Evolutionary conservation across 2,888 invertebrate genomes (phyloP).

Genomic region (Lacanobia wlatinum): DNA sequence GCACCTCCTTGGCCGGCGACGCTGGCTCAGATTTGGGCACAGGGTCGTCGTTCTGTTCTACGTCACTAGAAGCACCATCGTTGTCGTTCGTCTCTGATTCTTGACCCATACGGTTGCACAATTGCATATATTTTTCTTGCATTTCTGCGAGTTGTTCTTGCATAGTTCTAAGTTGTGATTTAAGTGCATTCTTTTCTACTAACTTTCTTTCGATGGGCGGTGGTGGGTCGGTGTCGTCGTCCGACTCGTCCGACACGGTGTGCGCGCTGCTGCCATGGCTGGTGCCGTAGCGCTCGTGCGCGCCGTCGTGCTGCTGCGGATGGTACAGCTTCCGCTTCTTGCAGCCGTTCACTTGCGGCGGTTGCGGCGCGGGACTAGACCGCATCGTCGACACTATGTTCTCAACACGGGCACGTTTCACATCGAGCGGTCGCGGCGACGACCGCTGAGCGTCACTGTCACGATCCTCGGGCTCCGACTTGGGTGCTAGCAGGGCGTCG

Average conservation of each 20-base stretch:
- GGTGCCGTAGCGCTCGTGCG: slow-evolving; percentile 91
- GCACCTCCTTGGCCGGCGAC: slow-evolving; percentile 89
- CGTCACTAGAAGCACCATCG: slow-evolving; percentile 94
- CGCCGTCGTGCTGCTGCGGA: slow-evolving; percentile 97
- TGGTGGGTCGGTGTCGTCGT: slow-evolving; percentile 94
- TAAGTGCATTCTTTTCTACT: slow-evolving; percentile 96
- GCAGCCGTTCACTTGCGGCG: slow-evolving; percentile 96
- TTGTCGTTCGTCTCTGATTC: slow-evolving; percentile 94
- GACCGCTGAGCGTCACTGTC: slow-evolving; percentile 91
- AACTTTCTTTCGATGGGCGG: slow-evolving; percentile 96
- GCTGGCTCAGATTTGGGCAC: slow-evolving; percentile 91
- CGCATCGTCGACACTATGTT: slow-evolving; percentile 98
- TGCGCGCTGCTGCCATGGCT: slow-evolving; percentile 88
- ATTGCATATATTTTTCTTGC: slow-evolving; percentile 97
- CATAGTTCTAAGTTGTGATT: slow-evolving; percentile 96
- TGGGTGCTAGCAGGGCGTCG: slow-evolving; percentile 91
- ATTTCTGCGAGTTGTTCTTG: slow-evolving; percentile 97
- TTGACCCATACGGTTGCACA: slow-evolving; percentile 96
- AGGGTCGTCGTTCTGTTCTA: slow-evolving; percentile 90
- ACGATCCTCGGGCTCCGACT: slow-evolving; percentile 92
- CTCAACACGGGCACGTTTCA: slow-evolving; percentile 98
- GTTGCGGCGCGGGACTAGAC: slow-evolving; percentile 94
- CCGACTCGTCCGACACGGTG: slow-evolving; percentile 92
- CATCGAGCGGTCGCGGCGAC: slow-evolving; percentile 93
- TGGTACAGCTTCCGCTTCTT: slow-evolving; percentile 99